Conservation (phyloP, 2,113 vertebrate species). For the Megaceryle maxima region DNA sequence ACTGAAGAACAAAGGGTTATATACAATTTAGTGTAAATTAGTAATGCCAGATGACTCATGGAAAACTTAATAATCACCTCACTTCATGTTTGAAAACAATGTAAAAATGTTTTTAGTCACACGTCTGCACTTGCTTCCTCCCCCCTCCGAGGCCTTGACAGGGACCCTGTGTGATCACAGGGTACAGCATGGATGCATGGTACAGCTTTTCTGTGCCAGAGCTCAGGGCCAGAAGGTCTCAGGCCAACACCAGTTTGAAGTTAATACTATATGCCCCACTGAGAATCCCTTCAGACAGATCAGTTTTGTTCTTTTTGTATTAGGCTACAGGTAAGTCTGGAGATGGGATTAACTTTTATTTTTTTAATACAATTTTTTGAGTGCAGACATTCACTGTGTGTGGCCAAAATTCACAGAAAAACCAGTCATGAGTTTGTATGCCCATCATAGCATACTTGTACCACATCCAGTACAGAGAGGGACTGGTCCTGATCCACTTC, state of each 20-base stretch:
- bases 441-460: neutral
- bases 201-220: neutral
- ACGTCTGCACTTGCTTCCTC: neutral
- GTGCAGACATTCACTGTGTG: neutral
- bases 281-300: neutral
- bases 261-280: neutral
- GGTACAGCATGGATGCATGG: neutral
- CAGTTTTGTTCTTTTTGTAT: neutral
- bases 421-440: conserved; percentile 25
- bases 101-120: neutral
- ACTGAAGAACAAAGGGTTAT: neutral
- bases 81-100: conserved; percentile 26
- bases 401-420: conserved; percentile 36
- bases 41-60: conserved; percentile 41
- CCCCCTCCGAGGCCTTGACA: neutral
- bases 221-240: neutral
- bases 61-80: conserved; percentile 43
- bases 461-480: neutral
- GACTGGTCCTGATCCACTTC: neutral
- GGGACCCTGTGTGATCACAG: neutral
- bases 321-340: conserved; percentile 48
- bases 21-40: neutral
- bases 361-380: neutral
- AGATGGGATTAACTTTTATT: conserved; percentile 17
- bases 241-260: neutral